Evolutionary conservation across 2,888 invertebrate species (phyloP), one percentile per base, ranked within the genome.

Genomic region (Horisme vitalbata): DNA sequence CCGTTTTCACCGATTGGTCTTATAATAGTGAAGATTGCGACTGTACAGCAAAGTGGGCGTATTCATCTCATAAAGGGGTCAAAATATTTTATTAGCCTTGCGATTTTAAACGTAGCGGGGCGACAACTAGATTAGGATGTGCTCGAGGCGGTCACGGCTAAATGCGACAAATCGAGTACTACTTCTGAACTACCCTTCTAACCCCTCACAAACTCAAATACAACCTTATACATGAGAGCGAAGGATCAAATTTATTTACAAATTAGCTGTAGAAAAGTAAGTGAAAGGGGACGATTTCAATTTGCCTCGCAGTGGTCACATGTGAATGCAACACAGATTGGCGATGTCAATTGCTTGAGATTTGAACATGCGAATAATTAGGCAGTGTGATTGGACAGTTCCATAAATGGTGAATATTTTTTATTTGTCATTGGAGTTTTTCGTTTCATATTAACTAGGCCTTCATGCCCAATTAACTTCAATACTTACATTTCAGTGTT

Each of bases 61-160:
- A 83, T 87, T 86, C 83, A 76, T 79, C 83, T 81, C 75, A 79
- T 88, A 85, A 86, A 87, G 80, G 89, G 89, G 86, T 88, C 88
- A 88, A 87, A 88, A 87, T 83, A 88, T 88, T 89, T 88, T 89
- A 88, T 88, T 88, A 89, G 88, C 87, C 87, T 79, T 85, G 83
- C 83, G 85, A 88, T 83, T 87, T 89, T 88, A 89, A 89, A 78
- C 76, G 72, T 83, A 79, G 80, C 77, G 70, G 71, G 80, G 83
- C 67, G 80, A 73, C 80, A 89, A 89, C 84, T 70, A 79, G 84
- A 87, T 89, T 88, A 87, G 66, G 68, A 72, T 69, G 74, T 69
- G 74, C 62, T 52, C 63, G 61, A 66, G 70, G 74, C 75, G 74
- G 63, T 56, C 47, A 45, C 52, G 28, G 7, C 31, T 61, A 64